Conservation (phyloP, 2,797 vertebrate genomes). For the Dermochelys coriacea region DNA sequence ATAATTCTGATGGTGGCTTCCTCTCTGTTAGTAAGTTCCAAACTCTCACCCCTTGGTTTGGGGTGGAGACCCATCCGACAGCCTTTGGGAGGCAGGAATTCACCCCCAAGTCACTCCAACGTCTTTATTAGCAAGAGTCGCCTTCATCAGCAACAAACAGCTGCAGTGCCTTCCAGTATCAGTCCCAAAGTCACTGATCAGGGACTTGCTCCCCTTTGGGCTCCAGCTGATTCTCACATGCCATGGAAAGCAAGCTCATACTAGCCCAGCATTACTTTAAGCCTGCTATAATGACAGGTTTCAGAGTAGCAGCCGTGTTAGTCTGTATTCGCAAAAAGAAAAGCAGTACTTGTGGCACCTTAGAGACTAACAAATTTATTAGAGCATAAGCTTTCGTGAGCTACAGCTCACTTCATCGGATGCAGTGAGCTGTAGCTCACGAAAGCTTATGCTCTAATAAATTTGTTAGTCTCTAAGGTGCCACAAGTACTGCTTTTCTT, state of each 20-base stretch:
- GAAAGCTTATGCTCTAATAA: too few species aligned
- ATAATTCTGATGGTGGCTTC: background rate
- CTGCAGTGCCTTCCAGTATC: background rate
- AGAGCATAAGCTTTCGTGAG: too few species aligned
- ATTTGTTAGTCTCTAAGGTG: too few species aligned
- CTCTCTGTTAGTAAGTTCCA: background rate
- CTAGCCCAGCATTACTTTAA: background rate
- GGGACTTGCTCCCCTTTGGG: background rate
- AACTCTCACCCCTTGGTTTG: background rate
- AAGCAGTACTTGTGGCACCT: too few species aligned
- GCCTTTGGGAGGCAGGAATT: background rate
- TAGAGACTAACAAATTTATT: too few species aligned
- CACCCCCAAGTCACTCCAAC: background rate
- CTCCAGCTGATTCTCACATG: background rate
- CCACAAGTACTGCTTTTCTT: too few species aligned
- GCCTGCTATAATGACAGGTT: too few species aligned
- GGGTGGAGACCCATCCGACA: background rate
- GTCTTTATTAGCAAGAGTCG: background rate
- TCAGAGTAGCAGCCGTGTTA: too few species aligned
- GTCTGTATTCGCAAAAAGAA: too few species aligned
- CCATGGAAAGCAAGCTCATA: background rate
- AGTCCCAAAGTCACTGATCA: background rate
- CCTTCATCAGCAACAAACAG: background rate
- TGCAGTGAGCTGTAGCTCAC: too few species aligned
- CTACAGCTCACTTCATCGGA: too few species aligned